A percentile compares a stretch with the other conserved stretches of the same genome.
phyloP scores from a whole-genome alignment of 1,140 invertebrate species.

The Brachionus calyciflorus region DNA sequence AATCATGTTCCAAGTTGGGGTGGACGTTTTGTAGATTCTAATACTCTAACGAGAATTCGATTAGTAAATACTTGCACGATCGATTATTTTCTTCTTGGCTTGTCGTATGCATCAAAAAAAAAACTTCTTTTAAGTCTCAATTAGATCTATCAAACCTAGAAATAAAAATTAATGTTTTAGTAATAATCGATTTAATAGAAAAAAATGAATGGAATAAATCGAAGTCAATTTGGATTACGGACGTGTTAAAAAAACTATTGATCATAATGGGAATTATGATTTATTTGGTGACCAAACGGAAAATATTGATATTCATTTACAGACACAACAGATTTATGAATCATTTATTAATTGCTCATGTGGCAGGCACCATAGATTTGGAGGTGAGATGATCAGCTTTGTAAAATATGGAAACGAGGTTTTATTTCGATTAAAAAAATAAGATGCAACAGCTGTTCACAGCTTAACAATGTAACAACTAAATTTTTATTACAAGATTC shows the following conservation, averaged over 20 bases:
- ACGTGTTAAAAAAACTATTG: not conserved
- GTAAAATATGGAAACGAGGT: not conserved
- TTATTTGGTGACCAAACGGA: not conserved
- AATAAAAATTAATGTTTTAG: not conserved
- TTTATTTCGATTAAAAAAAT: too few species aligned
- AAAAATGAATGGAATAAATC: conserved; percentile 9
- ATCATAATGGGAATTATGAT: not conserved
- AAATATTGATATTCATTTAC: not conserved
- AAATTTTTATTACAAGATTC: too few species aligned
- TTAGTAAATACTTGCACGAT: not conserved
- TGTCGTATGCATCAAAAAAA: conserved; percentile 2
- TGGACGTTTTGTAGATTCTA: not conserved
- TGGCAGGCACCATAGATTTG: not conserved
- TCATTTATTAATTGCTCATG: not conserved
- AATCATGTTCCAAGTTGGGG: too few species aligned
- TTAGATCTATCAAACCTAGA: not conserved
- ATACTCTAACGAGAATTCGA: not conserved
- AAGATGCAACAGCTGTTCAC: too few species aligned
- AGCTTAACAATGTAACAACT: too few species aligned
- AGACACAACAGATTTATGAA: not conserved
- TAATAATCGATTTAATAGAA: not conserved
- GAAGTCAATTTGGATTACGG: not conserved
- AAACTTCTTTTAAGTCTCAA: not conserved
- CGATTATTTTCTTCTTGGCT: not conserved
- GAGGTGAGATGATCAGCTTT: not conserved